Conservation (phyloP, 2,888 invertebrate species). For the Drosophila engyochracea region DNA sequence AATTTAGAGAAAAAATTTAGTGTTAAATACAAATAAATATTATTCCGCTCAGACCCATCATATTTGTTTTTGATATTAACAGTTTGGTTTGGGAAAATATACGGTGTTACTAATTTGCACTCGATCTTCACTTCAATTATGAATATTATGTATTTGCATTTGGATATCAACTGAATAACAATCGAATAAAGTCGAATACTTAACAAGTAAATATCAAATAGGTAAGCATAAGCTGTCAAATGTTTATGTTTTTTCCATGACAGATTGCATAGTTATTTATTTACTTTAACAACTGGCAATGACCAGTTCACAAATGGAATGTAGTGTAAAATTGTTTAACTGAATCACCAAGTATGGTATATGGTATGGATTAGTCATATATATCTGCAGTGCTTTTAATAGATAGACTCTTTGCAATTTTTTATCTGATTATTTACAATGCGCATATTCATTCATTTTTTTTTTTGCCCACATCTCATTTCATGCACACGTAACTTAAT, state of each 20-base stretch:
- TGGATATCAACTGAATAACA: constrained; percentile 11
- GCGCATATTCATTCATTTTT: not conserved
- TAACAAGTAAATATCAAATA: constrained; percentile 27
- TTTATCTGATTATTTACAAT: not conserved
- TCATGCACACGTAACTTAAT: not conserved
- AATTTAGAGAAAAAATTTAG: constrained; percentile 7
- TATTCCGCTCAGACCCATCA: not conserved
- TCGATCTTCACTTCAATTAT: not conserved
- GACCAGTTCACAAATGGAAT: not conserved
- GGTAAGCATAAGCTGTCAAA: not conserved
- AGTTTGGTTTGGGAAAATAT: constrained; percentile 6
- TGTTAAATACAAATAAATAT: constrained; percentile 6
- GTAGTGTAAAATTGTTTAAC: constrained; percentile 9
- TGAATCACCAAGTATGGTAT: not conserved
- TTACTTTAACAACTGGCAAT: not conserved
- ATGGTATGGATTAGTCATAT: not conserved
- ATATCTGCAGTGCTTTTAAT: not conserved
- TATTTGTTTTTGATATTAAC: constrained; percentile 34
- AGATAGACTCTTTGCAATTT: not conserved
- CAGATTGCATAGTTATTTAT: constrained; percentile 11
- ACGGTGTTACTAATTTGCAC: constrained; percentile 7
- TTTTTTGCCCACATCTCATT: too few relatives aligned
- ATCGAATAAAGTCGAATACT: constrained; percentile 20
- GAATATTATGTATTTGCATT: constrained; percentile 18
- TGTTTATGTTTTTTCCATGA: constrained; percentile 26